Percentiles rank a stretch among this genome's conserved stretches.
These are phyloP conservation scores for Valencia hispanica DNA, from an alignment of 2,797 vertebrate species.

Conservation along the genomic window DNA sequence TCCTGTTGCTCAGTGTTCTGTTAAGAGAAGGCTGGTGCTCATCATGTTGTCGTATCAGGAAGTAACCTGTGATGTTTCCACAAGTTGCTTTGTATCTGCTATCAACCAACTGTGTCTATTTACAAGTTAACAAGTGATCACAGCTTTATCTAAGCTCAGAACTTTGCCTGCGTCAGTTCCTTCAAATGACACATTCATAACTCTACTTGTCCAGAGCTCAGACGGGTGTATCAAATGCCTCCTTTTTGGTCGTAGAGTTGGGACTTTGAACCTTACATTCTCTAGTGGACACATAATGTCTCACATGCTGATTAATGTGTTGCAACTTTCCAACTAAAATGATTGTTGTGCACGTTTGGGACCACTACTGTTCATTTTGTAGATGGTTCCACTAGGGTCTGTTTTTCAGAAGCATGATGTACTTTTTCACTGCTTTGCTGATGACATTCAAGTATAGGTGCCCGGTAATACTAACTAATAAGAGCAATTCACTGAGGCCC, in stretches of 20 bases:
- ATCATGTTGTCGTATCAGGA: conserved; percentile 3
- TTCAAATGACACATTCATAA: conserved; percentile 33
- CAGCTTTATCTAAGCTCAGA: conserved; percentile 13
- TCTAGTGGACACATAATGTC: conserved; percentile 54
- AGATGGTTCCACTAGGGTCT: no score
- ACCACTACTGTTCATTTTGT: no score
- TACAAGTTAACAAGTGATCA: conserved; percentile 34
- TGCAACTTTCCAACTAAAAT: not conserved
- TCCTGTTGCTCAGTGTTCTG: not conserved
- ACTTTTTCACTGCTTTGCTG: no score
- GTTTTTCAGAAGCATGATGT: no score
- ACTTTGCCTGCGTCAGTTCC: conserved; percentile 24
- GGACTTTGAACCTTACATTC: conserved; percentile 59
- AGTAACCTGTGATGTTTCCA: not conserved
- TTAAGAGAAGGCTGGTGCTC: not conserved
- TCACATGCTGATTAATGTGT: conserved; percentile 23
- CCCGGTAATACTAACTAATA: no score
- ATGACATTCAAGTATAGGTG: no score
- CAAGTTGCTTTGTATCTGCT: not conserved
- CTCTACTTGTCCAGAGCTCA: conserved; percentile 57
- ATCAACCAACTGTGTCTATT: not conserved
- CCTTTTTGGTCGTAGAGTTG: conserved; percentile 50
- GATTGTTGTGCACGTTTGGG: no score
- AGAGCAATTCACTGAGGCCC: no score
- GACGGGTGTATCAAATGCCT: conserved; percentile 63